A percentile compares a stretch with the other conserved stretches of the same genome.
Evolutionary conservation across 2,113 vertebrate genomes (phyloP).

Genomic region (Phaethornis superciliosus): DNA sequence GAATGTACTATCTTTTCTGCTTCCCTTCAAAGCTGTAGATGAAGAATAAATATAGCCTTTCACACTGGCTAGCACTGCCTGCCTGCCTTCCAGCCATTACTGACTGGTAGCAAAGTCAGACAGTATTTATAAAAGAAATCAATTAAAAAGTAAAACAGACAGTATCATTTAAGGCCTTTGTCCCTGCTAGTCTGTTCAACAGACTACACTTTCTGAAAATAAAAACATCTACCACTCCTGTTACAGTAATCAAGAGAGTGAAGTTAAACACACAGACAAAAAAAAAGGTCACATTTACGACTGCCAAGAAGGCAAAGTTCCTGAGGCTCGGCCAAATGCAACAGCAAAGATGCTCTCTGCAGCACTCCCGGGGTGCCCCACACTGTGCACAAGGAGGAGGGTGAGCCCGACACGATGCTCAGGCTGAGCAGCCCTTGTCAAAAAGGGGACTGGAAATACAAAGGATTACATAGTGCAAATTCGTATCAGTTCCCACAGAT

Average conservation of each 20-base stretch:
- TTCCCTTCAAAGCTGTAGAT: not conserved
- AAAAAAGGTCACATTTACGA: conserved; percentile 13
- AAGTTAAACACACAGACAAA: not conserved
- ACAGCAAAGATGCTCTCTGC: accelerated
- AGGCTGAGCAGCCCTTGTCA: not conserved
- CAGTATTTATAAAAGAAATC: conserved; percentile 10
- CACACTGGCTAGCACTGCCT: not conserved
- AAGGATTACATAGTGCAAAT: not conserved
- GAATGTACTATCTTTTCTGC: not conserved
- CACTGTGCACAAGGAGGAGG: accelerated
- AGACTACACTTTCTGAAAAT: conserved; percentile 19
- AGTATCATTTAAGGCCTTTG: conserved; percentile 46
- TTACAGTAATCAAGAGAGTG: not conserved
- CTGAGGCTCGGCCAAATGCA: not conserved
- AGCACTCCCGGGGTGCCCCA: accelerated
- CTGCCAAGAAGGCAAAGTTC: conserved; percentile 58
- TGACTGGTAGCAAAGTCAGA: not conserved
- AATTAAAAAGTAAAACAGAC: conserved; percentile 34
- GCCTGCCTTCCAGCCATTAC: conserved; percentile 20
- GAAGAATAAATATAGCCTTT: not conserved
- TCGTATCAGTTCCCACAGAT: not conserved
- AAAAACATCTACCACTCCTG: conserved; percentile 1
- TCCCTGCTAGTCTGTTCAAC: conserved; percentile 23
- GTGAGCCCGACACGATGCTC: accelerated
- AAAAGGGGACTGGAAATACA: conserved; percentile 16